Evolutionary conservation across 2,113 vertebrate species (phyloP), one percentile per base, ranked within the genome.

Genomic region (Acrocephalus kingi): DNA sequence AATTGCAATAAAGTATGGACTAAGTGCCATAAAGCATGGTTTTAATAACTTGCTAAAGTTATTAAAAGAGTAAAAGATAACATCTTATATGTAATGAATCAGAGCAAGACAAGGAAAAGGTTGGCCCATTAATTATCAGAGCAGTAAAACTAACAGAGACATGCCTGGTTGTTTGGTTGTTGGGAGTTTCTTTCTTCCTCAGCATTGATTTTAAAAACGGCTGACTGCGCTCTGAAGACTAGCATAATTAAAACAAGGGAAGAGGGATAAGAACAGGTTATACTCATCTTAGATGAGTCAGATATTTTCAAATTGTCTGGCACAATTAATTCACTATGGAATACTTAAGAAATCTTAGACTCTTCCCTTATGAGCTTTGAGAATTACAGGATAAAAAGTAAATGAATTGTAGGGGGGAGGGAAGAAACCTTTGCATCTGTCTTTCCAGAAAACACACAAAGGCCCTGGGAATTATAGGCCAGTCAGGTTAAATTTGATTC

Each of bases 301-400:
- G 76, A 67, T 92, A 71, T 93, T 93, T 95, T 95, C 76, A 86
- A 71, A 90, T 84, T 81, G 17, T 91, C 43, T 89, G 24, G 9
- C 72, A 81, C 43, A 89, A 86, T 85, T 79, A 93, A 79, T 92
- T 93, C 82, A 54, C 75, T 69, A 1, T 48, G 61, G 48, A 73
- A 39, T 90, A 74, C 59, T 83, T 62, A 54, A 82, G 66, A 76
- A 74, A 92, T 86, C 63, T 77, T 55, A 66, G 37, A 82, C 16
- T 69, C 72, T 88, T 94, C 46, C 35, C 48, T 71, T 71, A 84
- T 19, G 24, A 86, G 64, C 27, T 92, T 83, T 81, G 73, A 81
- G 86, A 96, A 81, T 84, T 92, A 90, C 83, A 89, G 24, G 55
- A 93, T 59, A 74, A 86, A 77, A 94, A 33, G 25, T 43, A 80